A percentile compares a stretch with the other conserved stretches of the same genome.
Conservation (phyloP, 2,888 invertebrate genomes). For the Dolichopus griseipennis region DNA sequence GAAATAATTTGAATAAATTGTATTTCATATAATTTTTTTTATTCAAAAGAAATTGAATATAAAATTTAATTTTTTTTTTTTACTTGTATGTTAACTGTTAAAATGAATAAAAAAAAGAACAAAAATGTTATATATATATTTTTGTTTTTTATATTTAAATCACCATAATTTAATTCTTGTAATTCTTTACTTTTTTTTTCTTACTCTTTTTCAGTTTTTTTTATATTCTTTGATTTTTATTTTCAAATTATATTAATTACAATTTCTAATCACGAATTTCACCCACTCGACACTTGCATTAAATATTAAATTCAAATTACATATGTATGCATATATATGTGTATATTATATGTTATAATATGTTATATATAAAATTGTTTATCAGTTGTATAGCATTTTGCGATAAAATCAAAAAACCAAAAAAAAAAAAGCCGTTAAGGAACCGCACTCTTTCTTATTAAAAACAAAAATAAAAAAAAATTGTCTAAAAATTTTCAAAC, state of each 20-base stretch:
- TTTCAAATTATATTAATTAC: background rate
- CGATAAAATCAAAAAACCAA: too few species aligned
- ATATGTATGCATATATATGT: background rate
- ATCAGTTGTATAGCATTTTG: too few species aligned
- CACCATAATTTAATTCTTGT: background rate
- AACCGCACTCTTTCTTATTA: slow-evolving; percentile 3
- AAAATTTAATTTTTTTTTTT: too few species aligned
- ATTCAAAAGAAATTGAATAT: too few species aligned
- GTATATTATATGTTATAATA: background rate
- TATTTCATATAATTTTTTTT: too few species aligned
- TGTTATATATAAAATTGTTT: too few species aligned
- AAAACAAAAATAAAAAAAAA: background rate
- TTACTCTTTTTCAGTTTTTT: background rate
- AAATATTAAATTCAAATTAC: background rate
- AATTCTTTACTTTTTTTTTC: background rate
- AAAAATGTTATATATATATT: too few species aligned
- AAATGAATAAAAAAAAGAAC: too few species aligned
- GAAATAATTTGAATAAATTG: too few species aligned
- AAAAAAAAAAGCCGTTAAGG: background rate
- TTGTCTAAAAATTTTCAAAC: too few species aligned
- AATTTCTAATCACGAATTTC: slow-evolving; percentile 6
- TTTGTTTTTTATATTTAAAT: too few species aligned
- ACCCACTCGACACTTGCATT: background rate
- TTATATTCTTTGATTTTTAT: background rate
- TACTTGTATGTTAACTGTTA: too few species aligned